These are phyloP conservation scores for Eubasilissa splendida DNA, from an alignment of 2,888 invertebrate genomes.

Conservation along the genomic window DNA sequence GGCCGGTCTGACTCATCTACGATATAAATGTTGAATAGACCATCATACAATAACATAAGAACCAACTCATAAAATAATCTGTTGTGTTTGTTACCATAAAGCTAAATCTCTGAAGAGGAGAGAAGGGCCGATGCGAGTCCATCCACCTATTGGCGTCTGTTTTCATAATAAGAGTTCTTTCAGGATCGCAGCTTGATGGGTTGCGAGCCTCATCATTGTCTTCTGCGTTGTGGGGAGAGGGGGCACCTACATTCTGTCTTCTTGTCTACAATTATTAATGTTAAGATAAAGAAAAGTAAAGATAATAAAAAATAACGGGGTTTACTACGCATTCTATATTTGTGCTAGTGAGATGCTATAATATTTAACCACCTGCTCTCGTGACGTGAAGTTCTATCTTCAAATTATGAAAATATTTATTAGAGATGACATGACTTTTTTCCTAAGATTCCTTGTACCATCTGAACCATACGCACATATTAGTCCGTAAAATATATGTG, in stretches of 20 bases:
- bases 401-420: no score
- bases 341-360: no score
- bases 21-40: slow-evolving; percentile 46
- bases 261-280: slow-evolving; percentile 39
- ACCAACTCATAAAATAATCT: slow-evolving; percentile 19
- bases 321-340: no score
- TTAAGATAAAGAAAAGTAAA: slow-evolving; percentile 2
- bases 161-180: slow-evolving; percentile 21
- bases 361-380: no score
- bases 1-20: slow-evolving; percentile 57
- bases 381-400: no score
- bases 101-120: slow-evolving; percentile 37
- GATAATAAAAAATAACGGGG: background rate
- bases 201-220: slow-evolving; percentile 11
- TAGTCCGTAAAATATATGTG: no score
- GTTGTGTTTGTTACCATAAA: slow-evolving; percentile 31
- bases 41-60: slow-evolving; percentile 32
- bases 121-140: slow-evolving; percentile 26
- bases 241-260: slow-evolving; percentile 40
- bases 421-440: no score
- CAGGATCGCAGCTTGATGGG: slow-evolving; percentile 5
- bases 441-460: no score
- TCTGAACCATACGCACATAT: no score
- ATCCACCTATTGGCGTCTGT: slow-evolving; percentile 35
- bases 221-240: background rate